Conservation (phyloP, 2,888 invertebrate genomes). For the Orthosia gracilis region DNA sequence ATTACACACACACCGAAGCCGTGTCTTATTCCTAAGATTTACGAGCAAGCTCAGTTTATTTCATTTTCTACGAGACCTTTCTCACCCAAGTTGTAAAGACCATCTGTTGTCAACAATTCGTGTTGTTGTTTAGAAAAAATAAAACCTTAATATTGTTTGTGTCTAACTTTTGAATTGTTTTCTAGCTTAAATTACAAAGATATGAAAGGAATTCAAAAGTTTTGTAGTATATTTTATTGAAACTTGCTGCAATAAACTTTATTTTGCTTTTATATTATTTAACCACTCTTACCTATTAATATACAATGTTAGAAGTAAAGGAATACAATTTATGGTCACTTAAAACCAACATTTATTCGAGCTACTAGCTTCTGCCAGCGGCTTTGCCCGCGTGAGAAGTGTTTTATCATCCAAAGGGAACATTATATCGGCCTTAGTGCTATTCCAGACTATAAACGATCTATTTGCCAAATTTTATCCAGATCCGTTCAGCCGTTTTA, state of each 20-base stretch:
- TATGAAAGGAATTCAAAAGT: not conserved
- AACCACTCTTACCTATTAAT: not conserved
- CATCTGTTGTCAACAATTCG: conserved; percentile 41
- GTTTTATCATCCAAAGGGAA: too few species aligned
- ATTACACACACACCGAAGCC: conserved; percentile 35
- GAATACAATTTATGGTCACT: too few species aligned
- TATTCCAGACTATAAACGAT: too few species aligned
- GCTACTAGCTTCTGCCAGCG: too few species aligned
- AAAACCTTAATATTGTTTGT: conserved; percentile 7
- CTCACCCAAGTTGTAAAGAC: conserved; percentile 29
- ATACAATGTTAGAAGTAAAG: not conserved
- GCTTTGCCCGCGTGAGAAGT: too few species aligned
- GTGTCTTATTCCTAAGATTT: conserved; percentile 51
- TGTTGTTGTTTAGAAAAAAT: conserved; percentile 26
- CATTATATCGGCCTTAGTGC: too few species aligned
- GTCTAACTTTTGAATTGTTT: conserved; percentile 19
- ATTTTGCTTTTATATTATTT: not conserved
- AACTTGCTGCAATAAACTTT: not conserved
- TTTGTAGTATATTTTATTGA: not conserved
- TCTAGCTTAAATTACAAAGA: not conserved
- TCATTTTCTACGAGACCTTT: conserved; percentile 37
- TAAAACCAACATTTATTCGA: not conserved
- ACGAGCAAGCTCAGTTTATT: conserved; percentile 38
- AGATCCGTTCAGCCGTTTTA: too few species aligned
- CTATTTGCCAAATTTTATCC: too few species aligned